Evolutionary conservation across 2,888 invertebrate species (phyloP), one percentile per base, ranked within the genome.

Genomic region (Thera britannica): DNA sequence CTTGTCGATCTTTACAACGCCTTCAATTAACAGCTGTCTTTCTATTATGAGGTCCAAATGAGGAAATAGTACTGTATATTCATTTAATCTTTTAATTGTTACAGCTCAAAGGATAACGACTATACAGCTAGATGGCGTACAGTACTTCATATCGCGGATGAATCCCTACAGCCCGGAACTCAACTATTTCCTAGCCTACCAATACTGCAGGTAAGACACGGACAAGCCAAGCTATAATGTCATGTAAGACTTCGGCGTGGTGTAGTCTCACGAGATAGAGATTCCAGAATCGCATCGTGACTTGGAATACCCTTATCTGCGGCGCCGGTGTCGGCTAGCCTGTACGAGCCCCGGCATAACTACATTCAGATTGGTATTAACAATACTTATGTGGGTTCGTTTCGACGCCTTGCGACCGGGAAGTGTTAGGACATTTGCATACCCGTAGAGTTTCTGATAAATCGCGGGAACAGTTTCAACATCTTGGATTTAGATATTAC

Each of bases 151-250:
- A 76, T 97, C 97, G 80, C 94, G 97, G 83, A 97, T 97, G 97
- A 97, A 97, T 89, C 97, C 97, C 9, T 97, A 97, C 89, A 97
- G 97, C 74, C 97, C 97, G 41, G 97, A 97, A 88, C 94, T 97
- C 73, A 97, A 97, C 90, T 97, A 97, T 87, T 97, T 97, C 94
- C 94, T 97, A 83, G 97, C 97, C 58, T 97, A 97, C 90, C 97
- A 97, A 84, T 97, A 97, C 84, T 97, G 97, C 90, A 96, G 94
- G 94, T 94, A 85, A 84, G 84, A 74, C 69, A 63, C 65, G 62
- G 71, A 58, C 4, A 54, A 58, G 49, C 54, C 38, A 77, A 79
- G 76, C 70, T 72, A 70, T 73, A 75, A 68, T 74, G 72, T 77
- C 72, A 72, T 76, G 72, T 72, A 57, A 59, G 67, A 60, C 55